phyloP scores from a whole-genome alignment of 2,113 vertebrate genomes.

The Poecilia latipinna region DNA sequence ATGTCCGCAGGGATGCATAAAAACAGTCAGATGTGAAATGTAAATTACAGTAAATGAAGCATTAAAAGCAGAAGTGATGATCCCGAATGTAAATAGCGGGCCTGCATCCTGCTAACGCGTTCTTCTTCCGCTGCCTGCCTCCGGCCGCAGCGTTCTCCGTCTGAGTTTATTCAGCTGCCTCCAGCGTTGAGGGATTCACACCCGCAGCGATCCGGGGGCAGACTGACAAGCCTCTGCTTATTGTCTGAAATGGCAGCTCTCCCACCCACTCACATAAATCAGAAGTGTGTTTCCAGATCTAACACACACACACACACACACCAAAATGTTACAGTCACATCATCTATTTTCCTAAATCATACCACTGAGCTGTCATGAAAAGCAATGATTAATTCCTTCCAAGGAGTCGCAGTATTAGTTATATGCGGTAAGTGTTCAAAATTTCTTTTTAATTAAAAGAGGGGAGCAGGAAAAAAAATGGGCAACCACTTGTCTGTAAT shows the following conservation, averaged over 20 bases:
- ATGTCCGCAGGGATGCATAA: too few species aligned
- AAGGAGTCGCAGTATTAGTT: conserved; percentile 20
- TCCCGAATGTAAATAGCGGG: conserved; percentile 1
- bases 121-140: conserved; percentile 28
- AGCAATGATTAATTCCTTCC: conserved; percentile 47
- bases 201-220: conserved; percentile 52
- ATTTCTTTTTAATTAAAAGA: conserved; percentile 56
- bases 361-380: conserved; percentile 23
- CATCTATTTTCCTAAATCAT: conserved; percentile 34
- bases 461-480: not conserved
- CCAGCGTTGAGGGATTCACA: conserved; percentile 60
- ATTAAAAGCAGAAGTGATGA: not conserved
- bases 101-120: conserved; percentile 13
- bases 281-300: conserved; percentile 66
- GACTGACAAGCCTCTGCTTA: conserved; percentile 37
- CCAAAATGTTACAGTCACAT: conserved; percentile 47
- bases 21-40: not conserved
- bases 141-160: conserved; percentile 30
- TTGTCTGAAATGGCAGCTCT: conserved; percentile 42
- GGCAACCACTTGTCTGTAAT: conserved; percentile 38
- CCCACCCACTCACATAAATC: conserved; percentile 43
- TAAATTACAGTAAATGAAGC: not conserved
- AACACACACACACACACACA: too few species aligned
- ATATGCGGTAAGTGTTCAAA: conserved; percentile 26
- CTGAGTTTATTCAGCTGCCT: conserved; percentile 63